These are phyloP conservation scores for Anolis sagrei DNA, from an alignment of 2,113 vertebrate genomes.

Conservation along the genomic window DNA sequence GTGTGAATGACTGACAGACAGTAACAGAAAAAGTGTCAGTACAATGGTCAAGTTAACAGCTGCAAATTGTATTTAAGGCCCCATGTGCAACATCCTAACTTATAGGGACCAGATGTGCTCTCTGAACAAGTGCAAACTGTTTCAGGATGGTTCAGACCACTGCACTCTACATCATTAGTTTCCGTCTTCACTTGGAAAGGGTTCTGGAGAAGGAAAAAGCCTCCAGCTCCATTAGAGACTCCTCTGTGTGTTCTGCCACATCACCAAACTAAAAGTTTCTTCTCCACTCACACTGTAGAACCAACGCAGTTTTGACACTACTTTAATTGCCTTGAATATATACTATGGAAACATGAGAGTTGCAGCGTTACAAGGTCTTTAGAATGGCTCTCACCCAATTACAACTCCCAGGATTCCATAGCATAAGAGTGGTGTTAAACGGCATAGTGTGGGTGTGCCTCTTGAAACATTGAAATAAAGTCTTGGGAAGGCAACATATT, in stretches of 20 bases:
- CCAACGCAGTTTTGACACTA: no score
- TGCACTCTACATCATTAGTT: background rate
- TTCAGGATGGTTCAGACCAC: background rate
- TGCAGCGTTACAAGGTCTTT: no score
- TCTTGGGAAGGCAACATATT: no score
- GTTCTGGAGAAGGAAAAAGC: background rate
- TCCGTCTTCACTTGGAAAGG: background rate
- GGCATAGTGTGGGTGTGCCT: no score
- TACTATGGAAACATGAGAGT: no score
- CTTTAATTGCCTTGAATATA: no score
- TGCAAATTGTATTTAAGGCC: background rate
- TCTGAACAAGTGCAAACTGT: background rate
- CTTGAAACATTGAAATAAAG: no score
- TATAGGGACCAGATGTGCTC: background rate
- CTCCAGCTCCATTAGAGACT: background rate
- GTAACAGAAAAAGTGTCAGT: slow-evolving; percentile 49
- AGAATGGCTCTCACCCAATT: no score
- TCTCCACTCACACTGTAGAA: no score
- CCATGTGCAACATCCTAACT: background rate
- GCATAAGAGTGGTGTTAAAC: no score
- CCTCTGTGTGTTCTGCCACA: background rate
- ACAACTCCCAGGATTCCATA: no score
- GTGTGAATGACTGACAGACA: slow-evolving; percentile 39
- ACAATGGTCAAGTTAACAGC: slow-evolving; percentile 42
- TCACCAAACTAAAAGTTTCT: background rate